These are phyloP conservation scores for Euura saliciscinereae DNA, from an alignment of 1,140 invertebrate species.

Conservation along the genomic window DNA sequence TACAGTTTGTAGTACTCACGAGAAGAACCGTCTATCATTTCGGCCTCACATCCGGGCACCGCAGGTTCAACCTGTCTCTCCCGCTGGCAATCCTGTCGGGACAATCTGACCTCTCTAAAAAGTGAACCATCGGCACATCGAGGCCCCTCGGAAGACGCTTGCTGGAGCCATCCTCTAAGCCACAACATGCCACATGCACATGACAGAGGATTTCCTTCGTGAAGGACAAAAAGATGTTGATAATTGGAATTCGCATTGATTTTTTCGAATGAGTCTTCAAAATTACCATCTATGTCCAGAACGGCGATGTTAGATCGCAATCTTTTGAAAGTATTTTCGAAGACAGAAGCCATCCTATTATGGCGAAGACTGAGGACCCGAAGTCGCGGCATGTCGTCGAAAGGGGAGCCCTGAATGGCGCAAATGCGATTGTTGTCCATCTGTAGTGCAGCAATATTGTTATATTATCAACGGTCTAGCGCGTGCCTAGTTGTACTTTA, in stretches of 20 bases:
- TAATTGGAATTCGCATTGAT: constrained; percentile 9
- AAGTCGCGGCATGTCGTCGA: constrained; percentile 80
- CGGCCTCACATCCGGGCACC: constrained; percentile 68
- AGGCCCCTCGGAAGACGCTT: constrained; percentile 72
- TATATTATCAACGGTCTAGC: no score
- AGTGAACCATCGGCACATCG: constrained; percentile 77
- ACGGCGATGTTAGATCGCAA: constrained; percentile 80
- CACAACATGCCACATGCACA: constrained; percentile 82
- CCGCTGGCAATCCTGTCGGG: constrained; percentile 68
- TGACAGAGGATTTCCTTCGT: constrained; percentile 77
- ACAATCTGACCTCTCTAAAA: constrained; percentile 72
- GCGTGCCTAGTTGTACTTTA: no score
- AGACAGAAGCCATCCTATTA: constrained; percentile 77
- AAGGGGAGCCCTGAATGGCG: constrained; percentile 72
- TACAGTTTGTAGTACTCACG: constrained; percentile 35
- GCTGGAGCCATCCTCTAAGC: constrained; percentile 81
- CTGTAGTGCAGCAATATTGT: constrained; percentile 31
- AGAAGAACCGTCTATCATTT: constrained; percentile 61
- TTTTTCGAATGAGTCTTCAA: constrained; percentile 8
- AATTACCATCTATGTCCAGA: constrained; percentile 82
- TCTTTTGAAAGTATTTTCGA: constrained; percentile 76
- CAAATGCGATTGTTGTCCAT: constrained; percentile 79
- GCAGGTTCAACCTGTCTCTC: constrained; percentile 61
- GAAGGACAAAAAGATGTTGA: constrained; percentile 9
- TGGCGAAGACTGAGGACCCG: constrained; percentile 79